Percentiles rank a stretch among this genome's conserved stretches.
Evolutionary conservation across 2,797 vertebrate species (phyloP).

Genomic region (Tympanoctomys barrerae): DNA sequence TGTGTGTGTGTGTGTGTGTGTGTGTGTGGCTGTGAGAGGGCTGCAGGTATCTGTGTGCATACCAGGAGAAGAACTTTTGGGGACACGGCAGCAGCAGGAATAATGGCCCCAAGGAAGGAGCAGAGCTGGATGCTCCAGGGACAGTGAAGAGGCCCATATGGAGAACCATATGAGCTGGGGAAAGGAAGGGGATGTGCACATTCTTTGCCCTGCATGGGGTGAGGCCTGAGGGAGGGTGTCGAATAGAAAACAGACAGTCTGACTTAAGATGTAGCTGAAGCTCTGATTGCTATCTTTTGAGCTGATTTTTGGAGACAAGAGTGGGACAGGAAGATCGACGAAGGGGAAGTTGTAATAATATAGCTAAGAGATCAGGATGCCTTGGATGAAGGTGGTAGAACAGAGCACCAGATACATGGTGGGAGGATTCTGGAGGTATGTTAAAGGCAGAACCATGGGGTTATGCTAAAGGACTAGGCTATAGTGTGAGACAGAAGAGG

Average conservation of each 20-base stretch:
- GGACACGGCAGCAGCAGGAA: neutral
- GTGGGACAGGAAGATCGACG: neutral
- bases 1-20: neutral
- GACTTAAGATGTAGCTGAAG: neutral
- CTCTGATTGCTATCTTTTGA: neutral
- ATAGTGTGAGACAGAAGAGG: neutral
- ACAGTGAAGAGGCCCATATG: neutral
- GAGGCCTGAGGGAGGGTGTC: neutral
- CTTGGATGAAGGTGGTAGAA: neutral
- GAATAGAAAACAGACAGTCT: neutral
- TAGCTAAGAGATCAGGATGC: neutral
- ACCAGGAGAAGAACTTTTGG: neutral
- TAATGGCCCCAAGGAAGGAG: neutral
- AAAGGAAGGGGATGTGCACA: neutral
- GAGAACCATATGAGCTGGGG: neutral
- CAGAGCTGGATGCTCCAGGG: neutral
- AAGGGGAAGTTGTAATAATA: neutral
- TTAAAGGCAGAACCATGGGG: neutral
- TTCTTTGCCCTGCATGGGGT: neutral
- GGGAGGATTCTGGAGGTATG: neutral
- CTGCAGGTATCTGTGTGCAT: neutral
- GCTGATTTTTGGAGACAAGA: neutral
- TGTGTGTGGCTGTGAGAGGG: neutral
- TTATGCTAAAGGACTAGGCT: neutral
- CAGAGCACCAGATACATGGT: neutral